Base-by-base conservation (phyloP, 1,140 invertebrate species). In the Agrypnia vestita region DNA sequence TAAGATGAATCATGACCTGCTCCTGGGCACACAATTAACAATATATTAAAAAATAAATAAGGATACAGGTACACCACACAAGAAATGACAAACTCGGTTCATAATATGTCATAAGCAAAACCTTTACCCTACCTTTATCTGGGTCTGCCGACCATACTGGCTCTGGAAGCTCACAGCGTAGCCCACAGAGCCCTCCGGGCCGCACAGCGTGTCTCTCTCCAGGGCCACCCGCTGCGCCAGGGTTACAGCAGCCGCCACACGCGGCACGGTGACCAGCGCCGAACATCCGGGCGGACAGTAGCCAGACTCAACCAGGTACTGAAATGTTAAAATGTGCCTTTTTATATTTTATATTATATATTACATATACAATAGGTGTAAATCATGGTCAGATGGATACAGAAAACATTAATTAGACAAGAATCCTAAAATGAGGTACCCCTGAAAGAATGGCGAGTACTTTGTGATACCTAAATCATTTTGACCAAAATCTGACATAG, bases 111-210 rank as follows among this genome's bases (percentile, higher is more conserved):
- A 35, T 35, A 15, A 3, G 35, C 1, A 15, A 15, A 62, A 15
- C 15, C 85, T 83, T 85, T 86, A 96, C 96, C 89, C 98, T 86
- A 96, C 96, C 89, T 98, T 98, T 53, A 99, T 96, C 83, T 94
- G 93, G 0, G 97, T 98, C 3, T 90, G 89, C 3, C 89, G 86
- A 59, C 92, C 91, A 44, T 91, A 93, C 75, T 93, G 93, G 71
- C 97, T 94, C 85, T 98, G 95, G 89, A 99, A 99, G 44, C 97
- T 92, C 79, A 99, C 97, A 0, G 93, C 92, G 87, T 99, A 99
- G 0, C 98, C 98, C 15, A 99, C 97, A 75, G 92, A 90, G n/a
- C 94, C 91, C 0, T 97, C 96, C 0, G 98, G 87, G 47, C 91
- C 90, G 7, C 90, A 85, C 21, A 93, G 85, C 44, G 92, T 92